A percentile compares a stretch with the other conserved stretches of the same genome.
Conservation (phyloP, 2,113 vertebrate genomes). For the Plotosus lineatus region DNA sequence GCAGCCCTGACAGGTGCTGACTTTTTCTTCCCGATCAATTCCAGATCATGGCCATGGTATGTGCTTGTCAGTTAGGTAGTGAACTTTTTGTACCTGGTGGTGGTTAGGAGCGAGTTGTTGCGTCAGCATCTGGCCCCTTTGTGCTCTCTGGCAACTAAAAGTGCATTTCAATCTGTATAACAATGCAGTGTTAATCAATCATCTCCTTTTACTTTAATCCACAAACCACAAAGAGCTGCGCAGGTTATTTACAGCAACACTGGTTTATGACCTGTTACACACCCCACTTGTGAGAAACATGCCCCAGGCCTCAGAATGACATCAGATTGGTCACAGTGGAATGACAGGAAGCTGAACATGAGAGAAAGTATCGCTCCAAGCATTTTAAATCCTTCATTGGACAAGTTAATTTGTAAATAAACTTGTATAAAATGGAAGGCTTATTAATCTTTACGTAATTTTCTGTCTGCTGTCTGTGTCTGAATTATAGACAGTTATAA, state of each 20-base stretch:
- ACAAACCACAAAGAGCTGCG: background rate
- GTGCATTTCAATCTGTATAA: slow-evolving; percentile 17
- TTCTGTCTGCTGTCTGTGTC: background rate
- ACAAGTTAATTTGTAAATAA: background rate
- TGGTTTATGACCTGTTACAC: background rate
- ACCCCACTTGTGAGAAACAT: background rate
- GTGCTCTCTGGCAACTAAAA: slow-evolving; percentile 43
- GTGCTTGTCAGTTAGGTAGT: slow-evolving; percentile 56
- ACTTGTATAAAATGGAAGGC: no score
- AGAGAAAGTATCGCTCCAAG: background rate
- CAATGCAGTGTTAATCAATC: slow-evolving; percentile 15
- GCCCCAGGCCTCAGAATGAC: background rate
- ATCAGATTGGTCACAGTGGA: background rate
- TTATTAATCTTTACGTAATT: no score
- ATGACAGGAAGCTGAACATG: background rate
- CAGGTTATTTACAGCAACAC: slow-evolving; percentile 1
- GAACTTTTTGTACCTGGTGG: slow-evolving; percentile 62
- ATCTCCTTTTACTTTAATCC: slow-evolving; percentile 1
- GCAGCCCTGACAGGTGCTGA: no score
- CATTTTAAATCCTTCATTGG: background rate
- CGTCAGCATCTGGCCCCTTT: slow-evolving; percentile 62
- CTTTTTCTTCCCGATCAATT: background rate
- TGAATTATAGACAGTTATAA: background rate
- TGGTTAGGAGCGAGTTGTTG: slow-evolving; percentile 65
- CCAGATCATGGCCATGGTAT: background rate